These are phyloP conservation scores for Parapristionchus giblindavisi DNA, from an alignment of 2,888 invertebrate genomes.

Conservation along the genomic window DNA sequence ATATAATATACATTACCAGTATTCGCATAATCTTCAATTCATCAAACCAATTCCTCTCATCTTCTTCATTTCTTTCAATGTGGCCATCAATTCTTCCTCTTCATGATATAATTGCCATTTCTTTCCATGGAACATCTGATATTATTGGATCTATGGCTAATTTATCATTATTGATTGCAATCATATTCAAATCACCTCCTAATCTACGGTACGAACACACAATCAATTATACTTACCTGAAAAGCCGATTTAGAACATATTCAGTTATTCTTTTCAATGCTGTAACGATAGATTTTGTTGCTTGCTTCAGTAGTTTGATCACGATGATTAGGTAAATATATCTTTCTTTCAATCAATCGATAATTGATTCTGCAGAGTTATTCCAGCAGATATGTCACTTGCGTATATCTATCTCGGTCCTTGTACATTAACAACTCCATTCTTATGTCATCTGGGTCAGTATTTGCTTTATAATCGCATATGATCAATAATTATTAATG, in stretches of 20 bases:
- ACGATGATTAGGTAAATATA: conserved; percentile 4
- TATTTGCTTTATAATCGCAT: too few species aligned
- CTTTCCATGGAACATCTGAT: conserved; percentile 7
- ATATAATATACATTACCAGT: too few species aligned
- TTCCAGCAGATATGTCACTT: conserved; percentile 14
- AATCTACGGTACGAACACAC: conserved; percentile 11
- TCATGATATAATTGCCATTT: conserved; percentile 14
- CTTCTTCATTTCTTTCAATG: too few species aligned
- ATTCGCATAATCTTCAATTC: too few species aligned
- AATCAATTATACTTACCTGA: too few species aligned
- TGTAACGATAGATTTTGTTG: conserved; percentile 13
- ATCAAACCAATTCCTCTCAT: too few species aligned
- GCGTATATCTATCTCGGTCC: conserved; percentile 30
- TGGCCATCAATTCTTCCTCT: conserved; percentile 24
- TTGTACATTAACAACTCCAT: neutral
- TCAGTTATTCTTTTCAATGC: conserved; percentile 24
- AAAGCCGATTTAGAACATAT: too few species aligned
- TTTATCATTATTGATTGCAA: neutral
- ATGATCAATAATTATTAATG: too few species aligned
- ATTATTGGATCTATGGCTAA: neutral
- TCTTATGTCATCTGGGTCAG: conserved; percentile 18
- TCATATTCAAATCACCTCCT: neutral
- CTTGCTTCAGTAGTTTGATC: neutral
- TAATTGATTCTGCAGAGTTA: conserved; percentile 3
- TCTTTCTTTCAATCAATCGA: neutral